Conservation (phyloP, 1,140 invertebrate species). For the Dreissena polymorpha region DNA sequence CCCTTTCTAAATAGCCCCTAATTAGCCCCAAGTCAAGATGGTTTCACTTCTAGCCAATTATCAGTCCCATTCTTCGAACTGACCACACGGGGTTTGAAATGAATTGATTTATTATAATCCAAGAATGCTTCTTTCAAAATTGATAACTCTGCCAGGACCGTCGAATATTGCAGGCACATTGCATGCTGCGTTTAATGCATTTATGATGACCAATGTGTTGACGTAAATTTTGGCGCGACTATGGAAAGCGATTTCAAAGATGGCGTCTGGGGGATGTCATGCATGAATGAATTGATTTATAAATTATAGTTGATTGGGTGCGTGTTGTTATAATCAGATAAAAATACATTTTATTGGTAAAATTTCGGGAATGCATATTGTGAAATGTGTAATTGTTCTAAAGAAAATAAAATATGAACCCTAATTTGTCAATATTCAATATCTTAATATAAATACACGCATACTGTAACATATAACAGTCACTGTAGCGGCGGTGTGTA, state of each 20-base stretch:
- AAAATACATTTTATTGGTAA: too few species aligned
- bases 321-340: too few species aligned
- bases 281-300: conserved; percentile 19
- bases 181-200: conserved; percentile 12
- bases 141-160: conserved; percentile 27
- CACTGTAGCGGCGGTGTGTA: too few species aligned
- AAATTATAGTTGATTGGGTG: background rate
- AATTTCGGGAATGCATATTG: too few species aligned
- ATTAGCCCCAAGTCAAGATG: conserved; percentile 34
- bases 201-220: conserved; percentile 38
- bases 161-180: background rate
- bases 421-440: too few species aligned
- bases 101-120: conserved; percentile 44
- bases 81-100: conserved; percentile 34
- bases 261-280: conserved; percentile 35
- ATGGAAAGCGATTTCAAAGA: conserved; percentile 32
- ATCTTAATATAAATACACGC: too few species aligned
- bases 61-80: conserved; percentile 26
- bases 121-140: conserved; percentile 20
- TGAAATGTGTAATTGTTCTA: too few species aligned
- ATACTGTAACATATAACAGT: too few species aligned
- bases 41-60: conserved; percentile 42
- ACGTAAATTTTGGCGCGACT: conserved; percentile 50
- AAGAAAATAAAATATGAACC: too few species aligned
- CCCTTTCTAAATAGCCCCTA: conserved; percentile 21